Evolutionary conservation across 2,888 invertebrate genomes (phyloP).

Genomic region (Clanis bilineata): DNA sequence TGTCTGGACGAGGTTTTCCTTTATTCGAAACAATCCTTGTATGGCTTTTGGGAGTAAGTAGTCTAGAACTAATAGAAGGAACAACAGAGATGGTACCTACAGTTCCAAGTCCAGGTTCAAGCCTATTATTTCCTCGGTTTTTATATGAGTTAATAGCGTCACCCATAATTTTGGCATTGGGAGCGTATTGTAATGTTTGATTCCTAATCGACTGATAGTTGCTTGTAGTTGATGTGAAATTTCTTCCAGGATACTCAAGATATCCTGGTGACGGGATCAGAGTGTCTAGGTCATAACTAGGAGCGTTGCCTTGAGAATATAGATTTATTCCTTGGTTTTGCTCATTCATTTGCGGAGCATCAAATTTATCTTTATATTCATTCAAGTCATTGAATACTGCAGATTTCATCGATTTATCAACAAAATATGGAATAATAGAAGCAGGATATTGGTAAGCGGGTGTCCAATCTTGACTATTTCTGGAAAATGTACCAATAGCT

Average conservation of each 20-base stretch:
- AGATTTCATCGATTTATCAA: background rate
- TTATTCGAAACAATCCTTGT: no score
- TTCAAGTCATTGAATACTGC: background rate
- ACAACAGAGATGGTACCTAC: no score
- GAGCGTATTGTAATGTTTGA: background rate
- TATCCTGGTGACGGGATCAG: background rate
- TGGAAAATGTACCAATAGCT: background rate
- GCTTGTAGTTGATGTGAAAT: no score
- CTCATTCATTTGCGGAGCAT: background rate
- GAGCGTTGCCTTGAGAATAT: background rate
- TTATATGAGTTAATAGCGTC: background rate
- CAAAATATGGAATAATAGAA: background rate
- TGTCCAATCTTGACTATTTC: background rate
- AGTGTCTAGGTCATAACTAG: background rate
- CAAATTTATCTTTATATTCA: background rate
- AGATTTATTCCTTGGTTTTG: background rate
- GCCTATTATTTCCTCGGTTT: background rate
- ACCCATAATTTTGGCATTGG: background rate
- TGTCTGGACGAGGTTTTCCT: slow-evolving; percentile 31
- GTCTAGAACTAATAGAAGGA: background rate
- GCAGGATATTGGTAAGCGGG: background rate
- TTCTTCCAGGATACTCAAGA: background rate
- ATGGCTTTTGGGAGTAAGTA: no score
- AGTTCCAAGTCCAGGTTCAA: background rate
- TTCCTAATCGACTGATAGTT: background rate